Percentiles rank a stretch among this genome's conserved stretches.
Evolutionary conservation across 1,140 invertebrate genomes (phyloP).

Genomic region (Helicoverpa zea): DNA sequence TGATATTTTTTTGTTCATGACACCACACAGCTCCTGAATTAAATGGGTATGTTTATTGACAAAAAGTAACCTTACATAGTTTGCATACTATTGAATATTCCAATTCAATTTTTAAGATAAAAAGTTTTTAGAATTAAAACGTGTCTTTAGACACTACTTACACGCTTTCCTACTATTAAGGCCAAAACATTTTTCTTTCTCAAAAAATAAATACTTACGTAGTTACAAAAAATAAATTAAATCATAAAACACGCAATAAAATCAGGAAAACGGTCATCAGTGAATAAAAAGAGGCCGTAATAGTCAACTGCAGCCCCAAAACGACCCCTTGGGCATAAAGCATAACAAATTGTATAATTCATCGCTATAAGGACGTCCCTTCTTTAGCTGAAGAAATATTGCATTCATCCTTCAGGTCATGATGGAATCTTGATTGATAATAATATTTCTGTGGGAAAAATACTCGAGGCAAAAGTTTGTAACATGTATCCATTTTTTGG

Average conservation of each 20-base stretch:
- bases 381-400: slow-evolving; percentile 58
- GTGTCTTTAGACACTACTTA: too few species aligned
- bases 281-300: slow-evolving; percentile 14
- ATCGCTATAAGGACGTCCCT: slow-evolving; percentile 57
- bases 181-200: not conserved
- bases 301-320: slow-evolving; percentile 31
- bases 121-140: too few species aligned
- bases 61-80: too few species aligned
- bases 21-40: too few species aligned
- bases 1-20: too few species aligned
- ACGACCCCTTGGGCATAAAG: slow-evolving; percentile 51
- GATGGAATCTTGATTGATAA: slow-evolving; percentile 17
- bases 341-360: slow-evolving; percentile 66
- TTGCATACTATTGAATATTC: too few species aligned
- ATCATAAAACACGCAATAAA: slow-evolving; percentile 20
- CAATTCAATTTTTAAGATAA: too few species aligned
- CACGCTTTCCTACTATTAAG: too few species aligned
- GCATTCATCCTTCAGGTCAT: slow-evolving; percentile 56
- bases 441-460: slow-evolving; percentile 17
- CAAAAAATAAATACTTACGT: not conserved
- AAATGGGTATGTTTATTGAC: too few species aligned
- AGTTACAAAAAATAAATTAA: not conserved
- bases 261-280: slow-evolving; percentile 21
- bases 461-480: not conserved
- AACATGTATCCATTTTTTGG: not conserved